phyloP scores from a whole-genome alignment of 2,888 invertebrate species.

The Drosophila subsilvestris region DNA sequence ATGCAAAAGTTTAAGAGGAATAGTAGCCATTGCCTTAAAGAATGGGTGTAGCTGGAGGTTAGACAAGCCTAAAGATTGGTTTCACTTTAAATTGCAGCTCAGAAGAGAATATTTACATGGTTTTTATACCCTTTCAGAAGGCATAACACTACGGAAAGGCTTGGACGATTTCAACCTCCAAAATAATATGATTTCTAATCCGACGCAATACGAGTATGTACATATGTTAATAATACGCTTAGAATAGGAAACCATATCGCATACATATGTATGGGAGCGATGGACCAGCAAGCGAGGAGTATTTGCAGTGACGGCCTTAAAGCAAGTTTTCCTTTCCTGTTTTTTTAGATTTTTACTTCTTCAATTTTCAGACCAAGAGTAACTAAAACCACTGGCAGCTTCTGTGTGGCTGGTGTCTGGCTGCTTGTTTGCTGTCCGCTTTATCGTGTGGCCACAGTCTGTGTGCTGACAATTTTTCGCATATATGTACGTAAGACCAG shows the following conservation, averaged over 20 bases:
- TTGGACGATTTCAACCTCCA: not conserved
- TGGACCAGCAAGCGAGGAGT: not conserved
- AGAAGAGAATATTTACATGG: not conserved
- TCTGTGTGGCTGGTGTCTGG: conserved; percentile 18
- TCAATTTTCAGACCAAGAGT: conserved; percentile 7
- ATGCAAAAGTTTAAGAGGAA: not conserved
- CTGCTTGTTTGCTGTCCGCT: conserved; percentile 17
- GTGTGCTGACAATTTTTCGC: conserved; percentile 40
- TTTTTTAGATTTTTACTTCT: conserved; percentile 4
- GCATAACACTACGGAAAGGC: not conserved
- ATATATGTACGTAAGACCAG: conserved; percentile 24
- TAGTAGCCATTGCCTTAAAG: not conserved
- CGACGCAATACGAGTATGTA: too few relatives aligned
- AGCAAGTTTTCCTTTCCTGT: conserved; percentile 14
- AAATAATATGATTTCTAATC: not conserved
- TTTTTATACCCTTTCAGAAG: not conserved
- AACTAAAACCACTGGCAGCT: conserved; percentile 28
- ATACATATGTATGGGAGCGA: too few relatives aligned
- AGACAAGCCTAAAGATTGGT: not conserved
- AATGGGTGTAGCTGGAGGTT: not conserved
- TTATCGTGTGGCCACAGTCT: conserved; percentile 54
- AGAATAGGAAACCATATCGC: too few relatives aligned
- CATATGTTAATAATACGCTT: too few relatives aligned
- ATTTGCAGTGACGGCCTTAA: conserved; percentile 5
- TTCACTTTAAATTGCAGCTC: not conserved